Conservation (phyloP, 2,888 invertebrate genomes). For the Heliothis peltigera region DNA sequence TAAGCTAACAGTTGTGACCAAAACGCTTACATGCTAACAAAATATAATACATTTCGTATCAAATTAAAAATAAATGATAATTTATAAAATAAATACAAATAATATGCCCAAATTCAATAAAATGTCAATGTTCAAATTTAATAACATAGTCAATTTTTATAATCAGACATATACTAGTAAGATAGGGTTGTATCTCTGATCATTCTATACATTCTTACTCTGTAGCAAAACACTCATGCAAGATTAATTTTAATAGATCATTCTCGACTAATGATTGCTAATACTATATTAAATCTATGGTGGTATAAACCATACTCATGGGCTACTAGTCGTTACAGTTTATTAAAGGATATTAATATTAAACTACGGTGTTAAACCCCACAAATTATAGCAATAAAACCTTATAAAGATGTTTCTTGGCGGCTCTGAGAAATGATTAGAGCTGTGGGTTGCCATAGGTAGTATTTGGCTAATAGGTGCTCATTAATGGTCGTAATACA, state of each 20-base stretch:
- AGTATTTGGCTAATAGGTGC: not conserved
- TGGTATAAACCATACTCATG: conserved; percentile 17
- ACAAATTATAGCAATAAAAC: conserved; percentile 9
- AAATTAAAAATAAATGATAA: too few species aligned
- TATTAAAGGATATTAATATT: conserved; percentile 37
- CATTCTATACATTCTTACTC: conserved; percentile 9
- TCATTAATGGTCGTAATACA: not conserved
- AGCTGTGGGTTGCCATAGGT: not conserved
- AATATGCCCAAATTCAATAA: too few species aligned
- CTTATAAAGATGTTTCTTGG: conserved; percentile 12
- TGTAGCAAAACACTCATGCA: conserved; percentile 13
- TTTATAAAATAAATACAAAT: too few species aligned
- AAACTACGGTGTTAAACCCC: conserved; percentile 14
- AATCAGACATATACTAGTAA: too few species aligned
- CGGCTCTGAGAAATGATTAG: conserved; percentile 5
- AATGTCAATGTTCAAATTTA: too few species aligned
- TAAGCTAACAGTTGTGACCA: too few species aligned
- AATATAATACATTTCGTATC: too few species aligned
- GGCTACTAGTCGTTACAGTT: conserved; percentile 25
- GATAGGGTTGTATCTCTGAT: not conserved
- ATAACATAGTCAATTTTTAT: too few species aligned
- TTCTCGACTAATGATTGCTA: conserved; percentile 28
- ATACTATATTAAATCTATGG: conserved; percentile 28
- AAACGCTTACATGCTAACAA: too few species aligned
- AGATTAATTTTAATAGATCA: conserved; percentile 27